Percentiles rank a stretch among this genome's conserved stretches.
Evolutionary conservation across 2,113 vertebrate genomes (phyloP).

Genomic region (Anhinga rufa): DNA sequence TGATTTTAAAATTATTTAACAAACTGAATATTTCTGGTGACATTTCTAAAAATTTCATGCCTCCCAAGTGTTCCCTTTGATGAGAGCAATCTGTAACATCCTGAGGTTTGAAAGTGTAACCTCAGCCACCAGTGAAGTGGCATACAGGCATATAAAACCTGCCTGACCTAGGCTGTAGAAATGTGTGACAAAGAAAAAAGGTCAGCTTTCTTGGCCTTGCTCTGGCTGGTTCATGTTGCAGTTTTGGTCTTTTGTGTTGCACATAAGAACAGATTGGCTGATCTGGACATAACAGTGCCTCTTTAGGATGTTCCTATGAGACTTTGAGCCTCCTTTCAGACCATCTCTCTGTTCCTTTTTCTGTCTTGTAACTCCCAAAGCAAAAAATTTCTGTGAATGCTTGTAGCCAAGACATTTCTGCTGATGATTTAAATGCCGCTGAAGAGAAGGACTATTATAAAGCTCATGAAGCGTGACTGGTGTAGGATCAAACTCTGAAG

Average conservation of each 20-base stretch:
- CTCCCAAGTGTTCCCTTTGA: not conserved
- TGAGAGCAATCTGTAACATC: not conserved
- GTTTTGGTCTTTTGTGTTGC: not conserved
- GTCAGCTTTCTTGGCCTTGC: not conserved
- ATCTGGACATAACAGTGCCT: not conserved
- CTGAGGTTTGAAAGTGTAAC: not conserved
- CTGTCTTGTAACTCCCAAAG: not conserved
- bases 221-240: not conserved
- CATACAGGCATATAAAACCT: not conserved
- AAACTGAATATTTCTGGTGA: accelerated
- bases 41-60: not conserved
- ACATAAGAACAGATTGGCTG: not conserved
- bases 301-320: not conserved
- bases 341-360: not conserved
- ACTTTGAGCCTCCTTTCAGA: not conserved
- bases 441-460: slow-evolving; percentile 18
- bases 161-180: not conserved
- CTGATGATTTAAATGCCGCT: not conserved
- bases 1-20: not conserved
- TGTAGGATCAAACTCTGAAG: not conserved
- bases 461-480: not conserved
- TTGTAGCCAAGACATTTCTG: not conserved
- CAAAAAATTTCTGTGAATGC: not conserved
- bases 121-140: not conserved
- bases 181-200: not conserved